Conservation (phyloP, 2,113 vertebrate genomes). For the Sakesphorus luctuosus region DNA sequence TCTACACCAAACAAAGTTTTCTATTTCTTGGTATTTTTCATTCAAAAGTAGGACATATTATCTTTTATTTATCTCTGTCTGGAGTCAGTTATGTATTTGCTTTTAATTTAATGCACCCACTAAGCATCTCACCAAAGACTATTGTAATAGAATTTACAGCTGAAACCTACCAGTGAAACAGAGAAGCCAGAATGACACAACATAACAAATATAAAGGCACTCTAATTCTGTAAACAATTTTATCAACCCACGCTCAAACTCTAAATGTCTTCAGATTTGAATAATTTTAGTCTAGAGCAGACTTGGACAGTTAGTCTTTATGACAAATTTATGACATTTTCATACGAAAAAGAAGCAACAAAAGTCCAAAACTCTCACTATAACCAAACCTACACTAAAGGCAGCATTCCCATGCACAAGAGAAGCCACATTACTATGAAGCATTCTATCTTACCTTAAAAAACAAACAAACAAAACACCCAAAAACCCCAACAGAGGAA, state of each 20-base stretch:
- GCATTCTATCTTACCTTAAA: neutral
- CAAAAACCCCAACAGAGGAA: neutral
- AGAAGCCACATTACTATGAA: neutral
- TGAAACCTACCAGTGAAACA: conserved; percentile 13
- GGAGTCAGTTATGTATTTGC: conserved; percentile 35
- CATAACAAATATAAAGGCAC: neutral
- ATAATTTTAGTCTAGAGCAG: neutral
- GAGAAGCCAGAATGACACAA: neutral
- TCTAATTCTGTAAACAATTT: neutral
- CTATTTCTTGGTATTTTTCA: conserved; percentile 15
- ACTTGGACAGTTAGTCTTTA: neutral
- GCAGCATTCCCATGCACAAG: neutral
- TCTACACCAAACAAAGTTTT: neutral
- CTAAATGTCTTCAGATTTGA: neutral
- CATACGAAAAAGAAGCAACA: neutral
- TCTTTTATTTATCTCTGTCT: conserved; percentile 38
- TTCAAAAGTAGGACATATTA: conserved; percentile 21
- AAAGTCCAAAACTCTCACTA: neutral
- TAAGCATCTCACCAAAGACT: conserved; percentile 5
- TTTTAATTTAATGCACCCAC: conserved; percentile 44
- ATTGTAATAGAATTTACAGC: neutral
- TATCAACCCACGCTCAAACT: neutral
- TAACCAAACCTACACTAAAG: neutral
- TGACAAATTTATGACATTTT: neutral
- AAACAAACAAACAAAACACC: neutral